phyloP scores from a whole-genome alignment of 2,113 vertebrate genomes.

The Phylloscopus whistleri region DNA sequence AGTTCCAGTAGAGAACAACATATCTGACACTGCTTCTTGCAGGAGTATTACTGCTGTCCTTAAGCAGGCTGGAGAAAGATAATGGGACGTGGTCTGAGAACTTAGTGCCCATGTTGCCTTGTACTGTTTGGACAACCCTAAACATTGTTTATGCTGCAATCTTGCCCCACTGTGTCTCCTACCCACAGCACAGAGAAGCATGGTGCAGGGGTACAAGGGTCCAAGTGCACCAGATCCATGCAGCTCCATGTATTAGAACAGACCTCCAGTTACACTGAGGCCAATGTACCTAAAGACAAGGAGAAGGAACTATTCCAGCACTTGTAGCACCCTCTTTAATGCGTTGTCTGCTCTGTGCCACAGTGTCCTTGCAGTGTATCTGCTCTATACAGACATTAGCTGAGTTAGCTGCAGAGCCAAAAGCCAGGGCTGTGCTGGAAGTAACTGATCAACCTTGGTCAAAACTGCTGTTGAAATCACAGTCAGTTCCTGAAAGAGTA shows the following conservation, averaged over 20 bases:
- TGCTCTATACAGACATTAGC: not conserved
- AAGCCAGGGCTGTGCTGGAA: not conserved
- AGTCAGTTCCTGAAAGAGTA: not conserved
- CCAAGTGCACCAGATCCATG: not conserved
- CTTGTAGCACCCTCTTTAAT: not conserved
- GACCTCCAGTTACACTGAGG: not conserved
- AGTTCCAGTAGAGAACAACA: not conserved
- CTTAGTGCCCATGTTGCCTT: not conserved
- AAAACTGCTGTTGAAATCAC: not conserved
- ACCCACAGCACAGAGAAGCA: not conserved
- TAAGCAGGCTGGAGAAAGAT: not conserved
- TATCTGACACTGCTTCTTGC: not conserved
- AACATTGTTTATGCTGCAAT: not conserved
- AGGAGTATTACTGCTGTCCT: not conserved
- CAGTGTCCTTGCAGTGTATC: not conserved
- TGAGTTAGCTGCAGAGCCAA: not conserved
- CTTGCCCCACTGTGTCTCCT: not conserved
- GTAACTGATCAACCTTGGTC: not conserved
- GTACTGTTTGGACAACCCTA: not conserved
- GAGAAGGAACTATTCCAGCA: not conserved
- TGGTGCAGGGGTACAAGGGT: fast-evolving
- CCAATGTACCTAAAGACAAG: not conserved
- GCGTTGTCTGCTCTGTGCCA: not conserved
- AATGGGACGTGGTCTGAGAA: not conserved
- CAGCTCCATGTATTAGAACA: not conserved